Conservation (phyloP, 2,797 vertebrate species). For the Philypnodon macrostomus region DNA sequence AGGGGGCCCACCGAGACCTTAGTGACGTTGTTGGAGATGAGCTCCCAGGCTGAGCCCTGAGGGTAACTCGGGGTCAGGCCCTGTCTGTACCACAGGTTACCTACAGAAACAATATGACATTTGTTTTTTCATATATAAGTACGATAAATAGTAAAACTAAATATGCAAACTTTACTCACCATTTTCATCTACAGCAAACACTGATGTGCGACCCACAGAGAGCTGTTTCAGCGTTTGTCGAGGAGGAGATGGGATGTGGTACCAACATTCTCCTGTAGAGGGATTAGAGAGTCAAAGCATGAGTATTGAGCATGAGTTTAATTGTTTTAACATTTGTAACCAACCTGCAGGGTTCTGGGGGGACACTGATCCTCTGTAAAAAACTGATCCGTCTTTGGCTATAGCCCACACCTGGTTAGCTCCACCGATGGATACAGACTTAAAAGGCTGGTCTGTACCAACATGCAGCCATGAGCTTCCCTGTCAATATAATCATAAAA, state of each 20-base stretch:
- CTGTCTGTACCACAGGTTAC: conserved; percentile 93
- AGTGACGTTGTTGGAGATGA: conserved; percentile 90
- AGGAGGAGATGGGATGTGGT: conserved; percentile 90
- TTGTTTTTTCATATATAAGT: neutral
- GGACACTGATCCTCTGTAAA: conserved; percentile 93
- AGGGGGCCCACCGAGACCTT: conserved; percentile 90
- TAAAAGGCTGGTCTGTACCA: conserved; percentile 94
- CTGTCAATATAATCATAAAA: too few species aligned
- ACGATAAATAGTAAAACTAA: fast-evolving
- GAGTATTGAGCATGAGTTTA: too few species aligned
- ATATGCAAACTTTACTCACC: conserved; percentile 69
- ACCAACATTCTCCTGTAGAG: conserved; percentile 88
- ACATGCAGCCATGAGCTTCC: conserved; percentile 95
- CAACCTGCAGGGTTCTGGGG: conserved; percentile 82
- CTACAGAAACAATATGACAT: conserved; percentile 55
- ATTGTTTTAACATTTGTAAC: neutral
- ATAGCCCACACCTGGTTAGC: conserved; percentile 95
- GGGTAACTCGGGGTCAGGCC: conserved; percentile 95
- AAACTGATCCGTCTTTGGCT: conserved; percentile 88
- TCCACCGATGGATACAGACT: conserved; percentile 89
- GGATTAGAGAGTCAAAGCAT: conserved; percentile 1
- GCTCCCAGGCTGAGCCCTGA: conserved; percentile 92
- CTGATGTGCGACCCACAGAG: conserved; percentile 90
- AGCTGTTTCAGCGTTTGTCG: conserved; percentile 89
- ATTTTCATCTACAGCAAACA: conserved; percentile 90